These are phyloP conservation scores for Macrophya alboannulata DNA, from an alignment of 2,888 invertebrate species.

Conservation along the genomic window DNA sequence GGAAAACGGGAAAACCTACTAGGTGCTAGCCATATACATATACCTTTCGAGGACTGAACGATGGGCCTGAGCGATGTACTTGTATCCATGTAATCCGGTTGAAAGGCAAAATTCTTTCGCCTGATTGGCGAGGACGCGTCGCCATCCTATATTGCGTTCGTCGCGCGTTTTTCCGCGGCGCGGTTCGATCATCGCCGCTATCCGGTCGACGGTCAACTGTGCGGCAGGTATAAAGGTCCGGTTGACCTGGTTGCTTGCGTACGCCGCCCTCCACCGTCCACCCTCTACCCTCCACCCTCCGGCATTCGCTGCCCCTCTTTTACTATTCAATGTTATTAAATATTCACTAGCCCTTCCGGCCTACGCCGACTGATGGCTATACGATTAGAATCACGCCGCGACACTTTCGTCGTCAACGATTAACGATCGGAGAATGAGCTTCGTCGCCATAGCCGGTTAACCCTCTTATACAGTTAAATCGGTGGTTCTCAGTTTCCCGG, in stretches of 20 bases:
- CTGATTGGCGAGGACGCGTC: constrained; percentile 66
- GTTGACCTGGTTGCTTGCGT: neutral
- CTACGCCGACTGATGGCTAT: neutral
- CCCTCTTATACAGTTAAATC: constrained; percentile 1
- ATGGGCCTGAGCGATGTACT: constrained; percentile 84
- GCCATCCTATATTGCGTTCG: constrained; percentile 49
- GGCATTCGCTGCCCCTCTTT: neutral
- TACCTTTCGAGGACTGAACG: constrained; percentile 83
- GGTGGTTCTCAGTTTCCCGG: neutral
- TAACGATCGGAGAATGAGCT: constrained; percentile 4
- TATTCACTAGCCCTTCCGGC: neutral
- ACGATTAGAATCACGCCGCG: constrained; percentile 34
- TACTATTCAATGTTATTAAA: too few species aligned
- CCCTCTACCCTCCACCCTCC: neutral
- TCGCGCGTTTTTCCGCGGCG: neutral
- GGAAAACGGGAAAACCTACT: neutral
- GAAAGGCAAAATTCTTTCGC: constrained; percentile 84
- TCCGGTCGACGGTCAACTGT: constrained; percentile 16
- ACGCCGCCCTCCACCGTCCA: neutral
- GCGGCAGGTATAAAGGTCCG: neutral
- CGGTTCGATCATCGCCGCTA: constrained; percentile 12
- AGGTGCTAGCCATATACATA: neutral
- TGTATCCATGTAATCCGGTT: constrained; percentile 88
- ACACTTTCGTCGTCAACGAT: neutral
- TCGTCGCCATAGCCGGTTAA: neutral